phyloP scores from a whole-genome alignment of 2,888 invertebrate species.

The Diabrotica balteata region DNA sequence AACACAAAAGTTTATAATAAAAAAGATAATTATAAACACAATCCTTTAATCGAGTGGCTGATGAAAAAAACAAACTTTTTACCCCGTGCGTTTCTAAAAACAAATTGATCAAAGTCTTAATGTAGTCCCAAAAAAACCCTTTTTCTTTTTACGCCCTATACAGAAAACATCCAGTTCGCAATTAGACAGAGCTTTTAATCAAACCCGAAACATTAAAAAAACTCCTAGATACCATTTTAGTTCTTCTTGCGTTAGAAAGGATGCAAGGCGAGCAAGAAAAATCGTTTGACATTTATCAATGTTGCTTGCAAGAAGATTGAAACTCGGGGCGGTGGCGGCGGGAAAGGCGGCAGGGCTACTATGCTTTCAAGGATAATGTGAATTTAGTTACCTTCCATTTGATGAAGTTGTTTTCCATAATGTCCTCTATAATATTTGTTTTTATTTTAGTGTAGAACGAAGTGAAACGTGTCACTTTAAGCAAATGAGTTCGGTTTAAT shows the following conservation, averaged over 20 bases:
- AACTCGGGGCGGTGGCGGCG: slow-evolving; percentile 53
- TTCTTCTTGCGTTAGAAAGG: slow-evolving; percentile 55
- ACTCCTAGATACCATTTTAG: slow-evolving; percentile 50
- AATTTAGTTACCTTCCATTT: slow-evolving; percentile 61
- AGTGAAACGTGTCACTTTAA: too few relatives aligned
- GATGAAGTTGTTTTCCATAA: slow-evolving; percentile 37
- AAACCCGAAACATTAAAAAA: slow-evolving; percentile 46
- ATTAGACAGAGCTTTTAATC: slow-evolving; percentile 53
- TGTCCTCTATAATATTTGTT: not conserved
- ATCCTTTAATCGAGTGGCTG: too few relatives aligned
- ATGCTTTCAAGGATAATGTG: slow-evolving; percentile 51
- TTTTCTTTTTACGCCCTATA: slow-evolving; percentile 1
- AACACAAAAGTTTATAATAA: too few relatives aligned
- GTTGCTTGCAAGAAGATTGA: slow-evolving; percentile 60
- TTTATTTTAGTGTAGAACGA: not conserved
- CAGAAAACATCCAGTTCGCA: slow-evolving; percentile 37
- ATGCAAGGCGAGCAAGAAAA: slow-evolving; percentile 63
- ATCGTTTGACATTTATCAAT: slow-evolving; percentile 65
- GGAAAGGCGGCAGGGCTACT: slow-evolving; percentile 38
- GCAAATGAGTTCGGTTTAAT: too few relatives aligned
- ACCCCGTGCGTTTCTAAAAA: not conserved
- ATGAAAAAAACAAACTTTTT: too few relatives aligned
- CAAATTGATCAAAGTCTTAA: slow-evolving; percentile 4
- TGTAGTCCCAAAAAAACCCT: slow-evolving; percentile 8
- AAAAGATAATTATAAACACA: too few relatives aligned